These are phyloP conservation scores for Drosophila melanosoma DNA, from an alignment of 2,888 invertebrate species.

Conservation along the genomic window DNA sequence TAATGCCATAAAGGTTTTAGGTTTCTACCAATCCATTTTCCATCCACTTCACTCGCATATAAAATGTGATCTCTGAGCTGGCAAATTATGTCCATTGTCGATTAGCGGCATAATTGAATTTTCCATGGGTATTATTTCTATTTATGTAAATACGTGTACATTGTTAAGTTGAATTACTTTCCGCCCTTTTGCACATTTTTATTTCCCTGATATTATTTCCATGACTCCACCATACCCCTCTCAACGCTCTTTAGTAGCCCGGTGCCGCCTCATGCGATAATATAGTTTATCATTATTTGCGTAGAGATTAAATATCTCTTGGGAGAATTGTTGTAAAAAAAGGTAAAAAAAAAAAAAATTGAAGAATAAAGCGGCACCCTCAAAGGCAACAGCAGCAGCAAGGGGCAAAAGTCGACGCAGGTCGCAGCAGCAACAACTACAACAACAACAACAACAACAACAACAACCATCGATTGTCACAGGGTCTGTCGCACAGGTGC, in stretches of 20 bases:
- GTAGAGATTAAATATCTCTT: conserved; percentile 71
- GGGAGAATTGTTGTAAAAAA: conserved; percentile 51
- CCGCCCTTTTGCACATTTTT: conserved; percentile 79
- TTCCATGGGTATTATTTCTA: conserved; percentile 64
- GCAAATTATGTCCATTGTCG: conserved; percentile 43
- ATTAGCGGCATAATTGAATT: conserved; percentile 75
- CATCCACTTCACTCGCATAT: background rate
- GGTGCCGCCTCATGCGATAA: conserved; percentile 64
- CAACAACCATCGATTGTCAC: conserved; percentile 66
- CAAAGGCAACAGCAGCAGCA: conserved; percentile 34
- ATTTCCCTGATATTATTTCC: conserved; percentile 68
- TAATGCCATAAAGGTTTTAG: background rate
- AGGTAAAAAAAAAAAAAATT: conserved; percentile 27
- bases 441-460: conserved; percentile 41
- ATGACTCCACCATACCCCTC: conserved; percentile 14
- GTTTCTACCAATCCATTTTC: conserved; percentile 1
- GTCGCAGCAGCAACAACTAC: conserved; percentile 34
- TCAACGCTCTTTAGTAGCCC: conserved; percentile 17
- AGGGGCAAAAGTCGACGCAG: conserved; percentile 56
- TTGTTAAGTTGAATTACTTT: conserved; percentile 82
- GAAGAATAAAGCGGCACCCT: conserved; percentile 21
- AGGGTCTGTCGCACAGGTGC: conserved; percentile 67
- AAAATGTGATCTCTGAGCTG: background rate
- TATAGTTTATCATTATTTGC: conserved; percentile 81
- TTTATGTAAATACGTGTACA: conserved; percentile 81